Conservation (phyloP, 2,113 vertebrate genomes). For the Bolborhynchus lineola region DNA sequence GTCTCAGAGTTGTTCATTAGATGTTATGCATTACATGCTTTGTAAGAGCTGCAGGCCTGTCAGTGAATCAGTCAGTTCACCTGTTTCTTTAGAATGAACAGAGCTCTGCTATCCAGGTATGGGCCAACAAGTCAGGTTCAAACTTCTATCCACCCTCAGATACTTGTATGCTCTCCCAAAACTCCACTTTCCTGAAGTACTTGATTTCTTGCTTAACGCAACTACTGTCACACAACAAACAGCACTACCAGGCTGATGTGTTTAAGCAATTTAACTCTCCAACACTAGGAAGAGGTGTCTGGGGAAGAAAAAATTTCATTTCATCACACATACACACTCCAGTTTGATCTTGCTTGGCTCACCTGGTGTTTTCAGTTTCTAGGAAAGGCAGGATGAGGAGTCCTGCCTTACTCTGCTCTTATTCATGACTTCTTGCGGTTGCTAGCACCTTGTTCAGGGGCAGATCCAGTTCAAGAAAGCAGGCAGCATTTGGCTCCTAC, state of each 20-base stretch:
- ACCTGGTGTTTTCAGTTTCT: not conserved
- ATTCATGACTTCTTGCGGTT: not conserved
- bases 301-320: not conserved
- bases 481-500: not conserved
- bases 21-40: rapidly evolving
- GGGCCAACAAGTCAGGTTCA: rapidly evolving
- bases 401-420: not conserved
- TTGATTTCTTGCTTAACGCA: not conserved
- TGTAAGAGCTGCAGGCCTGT: not conserved
- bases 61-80: not conserved
- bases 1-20: not conserved
- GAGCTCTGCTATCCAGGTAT: not conserved
- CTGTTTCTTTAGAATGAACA: not conserved
- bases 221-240: not conserved
- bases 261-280: not conserved
- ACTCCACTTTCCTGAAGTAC: not conserved
- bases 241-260: not conserved
- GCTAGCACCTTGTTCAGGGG: not conserved
- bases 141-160: rapidly evolving
- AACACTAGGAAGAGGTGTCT: not conserved
- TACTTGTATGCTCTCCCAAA: not conserved
- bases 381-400: not conserved
- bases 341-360: not conserved
- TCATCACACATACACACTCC: not conserved
- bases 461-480: not conserved